Evolutionary conservation across 2,888 invertebrate species (phyloP), one percentile per base, ranked within the genome.

Genomic region (Ichneumon xanthorius): DNA sequence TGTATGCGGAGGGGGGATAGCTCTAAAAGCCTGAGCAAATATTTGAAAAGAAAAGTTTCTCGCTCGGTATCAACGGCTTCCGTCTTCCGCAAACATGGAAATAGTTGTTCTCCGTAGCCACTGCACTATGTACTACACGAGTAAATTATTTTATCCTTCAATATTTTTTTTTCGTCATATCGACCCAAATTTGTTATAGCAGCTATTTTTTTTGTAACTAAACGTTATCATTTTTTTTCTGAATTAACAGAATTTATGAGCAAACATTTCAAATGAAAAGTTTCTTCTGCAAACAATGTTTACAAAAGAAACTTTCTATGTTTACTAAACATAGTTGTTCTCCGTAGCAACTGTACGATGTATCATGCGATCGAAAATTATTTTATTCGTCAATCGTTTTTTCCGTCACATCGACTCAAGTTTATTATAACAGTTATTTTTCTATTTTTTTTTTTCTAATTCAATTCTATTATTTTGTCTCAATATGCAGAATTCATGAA

Each of bases 401-500:
- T 11, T 19, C 11, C 9, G 11, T 5, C 4, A 53, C 6, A 19
- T 19, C 7, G 53, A 6, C 19, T 19, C n/a, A 9, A 1, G 53
- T 53, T 53, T 22, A 19, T 53, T 53, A 19, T n/a, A n/a, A 2
- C 19, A 19, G 5, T 6, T 37, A 37, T 37, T 37, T 37, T 37
- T 37, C 1, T 4, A 37, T n/a, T n/a, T 7, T 7, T 7, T 37
- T 6, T n/a, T n/a, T 19, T 2, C 19, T 53, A n/a, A 50, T 4
- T 7, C 0, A 58, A 26, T 9, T 14, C 11, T 26, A 11, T 58
- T 26, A 4, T 26, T 4, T 26, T 58, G 0, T 58, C 22, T 14
- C 0, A 19, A 6, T 19, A 1, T 3, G 89, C 95, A 97, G 94
- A 97, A 30, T 30, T 30, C 4, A 5, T 53, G 37, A 14, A 45